Base-by-base conservation (phyloP, 23 tunicate species). In the Oikopleura albicans region DNA sequence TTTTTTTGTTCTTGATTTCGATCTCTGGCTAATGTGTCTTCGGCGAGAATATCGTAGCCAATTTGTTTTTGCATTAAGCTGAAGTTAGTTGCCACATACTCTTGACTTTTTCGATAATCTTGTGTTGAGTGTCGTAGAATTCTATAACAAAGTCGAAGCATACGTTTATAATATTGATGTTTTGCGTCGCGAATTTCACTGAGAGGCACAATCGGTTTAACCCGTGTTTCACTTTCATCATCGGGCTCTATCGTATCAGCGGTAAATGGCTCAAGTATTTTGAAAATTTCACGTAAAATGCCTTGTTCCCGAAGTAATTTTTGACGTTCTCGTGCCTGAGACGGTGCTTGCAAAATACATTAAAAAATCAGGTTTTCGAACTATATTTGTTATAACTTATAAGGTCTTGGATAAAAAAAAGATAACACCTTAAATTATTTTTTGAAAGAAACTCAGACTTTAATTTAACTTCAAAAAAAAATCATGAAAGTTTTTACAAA, bases 51-150 rank as follows among this genome's bases (percentile, higher is more conserved):
- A 85, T 93, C 98, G 85, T 89, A 89, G 0, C 98, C 98, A 41
- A 93, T 93, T 85, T 93, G 98, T 76, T 88, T 89, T 57, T 93
- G 98, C 98, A 93, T 93, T 79, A 93, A 40, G 39, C 94, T 91
- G 83, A 93, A 93, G 76, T 94, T 89, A 85, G 89, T 93, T 2
- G 98, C 98, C 40, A 93, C 90, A 85, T 93, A 90, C 71, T 93
- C 98, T 94, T 93, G 98, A 59, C 90, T 93, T 56, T 93, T 93
- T 83, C 98, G 83, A 88, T 93, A 93, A 57, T 93, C 98, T 41
- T 93, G 90, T 33, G 98, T 90, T 12, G 98, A 93, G 56, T 93
- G 98, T 31, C 91, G 66, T 76, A 93, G 83, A 4, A 93, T 76
- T 35, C 98, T 40, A 84, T 93, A 93, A 85, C 98, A 93, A 12